Base-by-base conservation (phyloP, 92 coral and sea anemone species). In the Blastomussa wellsi region DNA sequence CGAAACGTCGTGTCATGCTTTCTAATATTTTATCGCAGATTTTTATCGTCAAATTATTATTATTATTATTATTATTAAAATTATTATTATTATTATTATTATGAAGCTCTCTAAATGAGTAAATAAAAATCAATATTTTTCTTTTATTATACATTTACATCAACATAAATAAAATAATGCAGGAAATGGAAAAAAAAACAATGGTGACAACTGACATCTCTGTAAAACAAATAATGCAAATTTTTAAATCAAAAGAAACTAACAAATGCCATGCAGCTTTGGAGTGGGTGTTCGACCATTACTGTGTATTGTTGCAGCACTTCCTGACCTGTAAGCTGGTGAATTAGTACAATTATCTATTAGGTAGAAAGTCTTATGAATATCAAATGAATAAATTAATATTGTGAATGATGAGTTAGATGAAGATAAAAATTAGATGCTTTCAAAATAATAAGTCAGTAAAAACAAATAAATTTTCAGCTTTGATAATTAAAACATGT, bases 291-390 rank as follows among this genome's bases (percentile, higher is more conserved):
- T 59, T 20, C 59, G 55, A 41, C 79, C 22, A 17, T 15, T 28
- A 7, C 73, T 79, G 57, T 28, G 59, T 39, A 28, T 42, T 79
- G 83, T 33, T 4, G 20, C 16, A 39, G 76, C 66, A 48, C 77
- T 81, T 48, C 66, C 77, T 68, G 85, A 26, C 31, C 77, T 69
- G 53, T 47, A 28, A 12, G 85, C 85, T 81, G 77, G 49, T 47
- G 20, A 41, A 49, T 74, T 74, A 74, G 53, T 26, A n/a, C n/a
- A n/a, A n/a, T n/a, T n/a, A 7, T 26, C 0, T 24, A 8, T 70
- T 19, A 70, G 75, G 42, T 20, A 48, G n/a, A n/a, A n/a, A 38
- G n/a, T 35, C n/a, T 28, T 29, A 39, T 15, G 10, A 26, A 14
- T 26, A 59, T 29, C 26, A 62, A 9, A 79, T 26, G 16, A 28